phyloP scores from a whole-genome alignment of 2,113 vertebrate species.

The Podiceps cristatus region DNA sequence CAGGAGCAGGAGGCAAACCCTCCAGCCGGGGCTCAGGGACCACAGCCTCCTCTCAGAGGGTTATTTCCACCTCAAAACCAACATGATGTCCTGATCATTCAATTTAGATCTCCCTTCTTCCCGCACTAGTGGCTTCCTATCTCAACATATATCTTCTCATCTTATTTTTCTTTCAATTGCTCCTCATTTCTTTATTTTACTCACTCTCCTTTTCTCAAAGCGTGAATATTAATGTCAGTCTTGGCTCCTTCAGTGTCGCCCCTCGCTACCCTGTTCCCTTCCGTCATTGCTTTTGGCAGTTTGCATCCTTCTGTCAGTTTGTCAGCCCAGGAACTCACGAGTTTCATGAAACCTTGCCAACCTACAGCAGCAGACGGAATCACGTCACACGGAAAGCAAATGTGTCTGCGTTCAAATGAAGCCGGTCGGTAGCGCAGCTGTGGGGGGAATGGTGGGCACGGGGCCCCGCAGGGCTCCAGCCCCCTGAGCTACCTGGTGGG shows the following conservation, averaged over 20 bases:
- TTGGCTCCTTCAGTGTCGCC: not conserved
- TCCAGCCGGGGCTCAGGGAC: not conserved
- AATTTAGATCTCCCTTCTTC: not conserved
- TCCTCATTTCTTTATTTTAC: not conserved
- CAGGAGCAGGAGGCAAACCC: not conserved
- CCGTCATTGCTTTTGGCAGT: not conserved
- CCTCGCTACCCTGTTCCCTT: not conserved
- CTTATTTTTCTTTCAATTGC: not conserved
- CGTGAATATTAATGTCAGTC: not conserved
- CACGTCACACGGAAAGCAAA: not conserved
- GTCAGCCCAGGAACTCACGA: not conserved
- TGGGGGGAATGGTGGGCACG: accelerated
- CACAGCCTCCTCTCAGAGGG: not conserved
- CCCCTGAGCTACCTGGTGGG: not conserved
- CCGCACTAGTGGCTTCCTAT: not conserved
- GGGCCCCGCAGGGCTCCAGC: not conserved
- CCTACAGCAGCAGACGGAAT: not conserved
- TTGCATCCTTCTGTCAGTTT: not conserved
- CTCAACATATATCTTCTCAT: not conserved
- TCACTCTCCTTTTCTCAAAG: not conserved
- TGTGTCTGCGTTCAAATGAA: accelerated
- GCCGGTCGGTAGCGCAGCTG: accelerated
- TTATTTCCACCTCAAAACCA: not conserved
- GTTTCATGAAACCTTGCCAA: not conserved
- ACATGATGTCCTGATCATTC: not conserved